phyloP scores from a whole-genome alignment of 2,888 invertebrate species.

The Eubasilissa splendida region DNA sequence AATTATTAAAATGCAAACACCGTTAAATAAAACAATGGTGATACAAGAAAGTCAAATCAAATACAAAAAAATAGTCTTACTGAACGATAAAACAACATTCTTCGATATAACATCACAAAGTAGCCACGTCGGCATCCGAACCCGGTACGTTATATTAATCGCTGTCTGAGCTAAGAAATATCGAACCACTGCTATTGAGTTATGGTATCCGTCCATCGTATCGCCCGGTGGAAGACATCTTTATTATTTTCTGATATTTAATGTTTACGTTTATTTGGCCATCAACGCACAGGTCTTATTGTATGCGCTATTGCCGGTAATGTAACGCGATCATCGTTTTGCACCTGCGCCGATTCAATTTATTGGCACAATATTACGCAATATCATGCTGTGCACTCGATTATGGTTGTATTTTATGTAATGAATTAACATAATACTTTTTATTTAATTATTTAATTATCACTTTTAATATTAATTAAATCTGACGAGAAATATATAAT shows the following conservation, averaged over 20 bases:
- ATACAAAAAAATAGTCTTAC: constrained; percentile 13
- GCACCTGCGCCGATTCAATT: constrained; percentile 21
- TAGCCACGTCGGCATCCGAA: constrained; percentile 13
- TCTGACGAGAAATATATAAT: no score
- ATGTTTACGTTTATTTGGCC: background rate
- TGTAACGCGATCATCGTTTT: background rate
- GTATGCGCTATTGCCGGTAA: background rate
- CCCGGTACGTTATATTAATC: constrained; percentile 21
- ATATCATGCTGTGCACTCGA: background rate
- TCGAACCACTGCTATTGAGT: constrained; percentile 20
- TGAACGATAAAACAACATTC: constrained; percentile 23
- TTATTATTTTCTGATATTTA: constrained; percentile 16
- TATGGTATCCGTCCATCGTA: constrained; percentile 11
- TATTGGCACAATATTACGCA: background rate
- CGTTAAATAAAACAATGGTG: background rate
- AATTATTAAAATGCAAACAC: no score
- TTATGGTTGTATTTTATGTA: no score
- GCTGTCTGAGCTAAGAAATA: constrained; percentile 18
- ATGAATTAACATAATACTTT: no score
- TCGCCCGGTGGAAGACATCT: constrained; percentile 11
- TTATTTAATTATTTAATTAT: no score
- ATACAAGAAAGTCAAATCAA: background rate
- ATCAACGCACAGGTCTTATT: background rate
- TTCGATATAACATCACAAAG: constrained; percentile 9
- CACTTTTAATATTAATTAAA: no score